phyloP scores from a whole-genome alignment of 1,140 invertebrate species.

The Lordiphosa mommai region DNA sequence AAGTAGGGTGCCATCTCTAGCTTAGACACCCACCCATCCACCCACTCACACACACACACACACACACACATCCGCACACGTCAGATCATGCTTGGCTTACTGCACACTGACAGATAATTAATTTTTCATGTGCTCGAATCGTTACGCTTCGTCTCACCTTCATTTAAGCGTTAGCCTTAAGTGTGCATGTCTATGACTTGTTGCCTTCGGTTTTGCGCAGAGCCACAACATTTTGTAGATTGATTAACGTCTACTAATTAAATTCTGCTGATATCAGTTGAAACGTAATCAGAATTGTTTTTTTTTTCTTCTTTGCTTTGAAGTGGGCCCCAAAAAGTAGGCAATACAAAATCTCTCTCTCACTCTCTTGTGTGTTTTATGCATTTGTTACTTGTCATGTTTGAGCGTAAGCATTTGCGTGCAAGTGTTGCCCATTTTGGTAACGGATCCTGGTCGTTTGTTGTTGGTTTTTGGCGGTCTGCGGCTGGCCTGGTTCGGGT shows the following conservation, averaged over 20 bases:
- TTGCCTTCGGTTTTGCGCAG: background rate
- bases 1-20: too few relatives aligned
- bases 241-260: constrained; percentile 12
- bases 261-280: constrained; percentile 8
- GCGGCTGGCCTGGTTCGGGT: background rate
- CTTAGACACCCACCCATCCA: too few relatives aligned
- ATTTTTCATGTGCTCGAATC: constrained; percentile 9
- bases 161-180: background rate
- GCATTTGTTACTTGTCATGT: constrained; percentile 70
- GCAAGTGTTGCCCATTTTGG: constrained; percentile 33
- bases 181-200: background rate
- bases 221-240: background rate
- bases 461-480: constrained; percentile 13
- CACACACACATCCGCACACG: constrained; percentile 4
- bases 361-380: constrained; percentile 42
- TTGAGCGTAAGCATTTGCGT: constrained; percentile 25
- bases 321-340: constrained; percentile 37
- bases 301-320: too few relatives aligned
- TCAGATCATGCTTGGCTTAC: constrained; percentile 7
- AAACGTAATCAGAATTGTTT: too few relatives aligned
- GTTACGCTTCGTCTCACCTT: background rate
- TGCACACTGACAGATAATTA: constrained; percentile 17
- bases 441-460: background rate
- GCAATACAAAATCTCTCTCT: constrained; percentile 17
- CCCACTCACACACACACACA: too few relatives aligned